phyloP scores from a whole-genome alignment of 2,113 vertebrate genomes.

The Scophthalmus maximus region DNA sequence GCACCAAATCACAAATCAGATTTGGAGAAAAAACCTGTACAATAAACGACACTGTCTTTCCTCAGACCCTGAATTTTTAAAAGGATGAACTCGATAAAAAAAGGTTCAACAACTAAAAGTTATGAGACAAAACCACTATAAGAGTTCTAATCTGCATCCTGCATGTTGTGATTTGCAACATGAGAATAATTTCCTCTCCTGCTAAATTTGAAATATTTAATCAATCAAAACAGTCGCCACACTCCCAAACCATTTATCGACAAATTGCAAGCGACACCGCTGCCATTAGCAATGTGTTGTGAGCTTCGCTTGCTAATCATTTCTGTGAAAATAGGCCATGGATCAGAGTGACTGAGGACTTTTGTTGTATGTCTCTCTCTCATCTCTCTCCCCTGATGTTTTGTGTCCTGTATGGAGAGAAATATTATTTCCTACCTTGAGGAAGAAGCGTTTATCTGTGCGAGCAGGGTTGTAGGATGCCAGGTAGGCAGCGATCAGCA shows the following conservation, averaged over 20 bases:
- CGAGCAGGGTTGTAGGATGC: slow-evolving; percentile 97
- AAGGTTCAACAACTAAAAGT: no score
- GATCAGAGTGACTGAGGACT: neutral
- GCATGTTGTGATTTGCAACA: no score
- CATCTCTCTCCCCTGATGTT: neutral
- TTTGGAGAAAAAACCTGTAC: no score
- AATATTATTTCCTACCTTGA: slow-evolving; percentile 87
- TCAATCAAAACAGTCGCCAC: neutral
- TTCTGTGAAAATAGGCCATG: neutral
- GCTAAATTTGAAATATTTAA: neutral
- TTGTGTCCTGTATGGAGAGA: neutral
- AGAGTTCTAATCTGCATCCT: no score
- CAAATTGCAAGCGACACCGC: neutral
- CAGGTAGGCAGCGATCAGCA: slow-evolving; percentile 95
- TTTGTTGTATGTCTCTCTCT: neutral
- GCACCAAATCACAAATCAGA: neutral
- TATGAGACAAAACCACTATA: no score
- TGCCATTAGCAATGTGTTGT: neutral
- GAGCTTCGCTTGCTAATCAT: neutral
- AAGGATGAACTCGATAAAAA: no score
- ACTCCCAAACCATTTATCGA: no score
- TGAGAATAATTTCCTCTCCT: neutral
- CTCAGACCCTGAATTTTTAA: no score
- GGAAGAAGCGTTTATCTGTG: slow-evolving; percentile 96
- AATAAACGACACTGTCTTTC: neutral